phyloP scores from a whole-genome alignment of 2,888 invertebrate species.

The Dorcus parallelipipedus region DNA sequence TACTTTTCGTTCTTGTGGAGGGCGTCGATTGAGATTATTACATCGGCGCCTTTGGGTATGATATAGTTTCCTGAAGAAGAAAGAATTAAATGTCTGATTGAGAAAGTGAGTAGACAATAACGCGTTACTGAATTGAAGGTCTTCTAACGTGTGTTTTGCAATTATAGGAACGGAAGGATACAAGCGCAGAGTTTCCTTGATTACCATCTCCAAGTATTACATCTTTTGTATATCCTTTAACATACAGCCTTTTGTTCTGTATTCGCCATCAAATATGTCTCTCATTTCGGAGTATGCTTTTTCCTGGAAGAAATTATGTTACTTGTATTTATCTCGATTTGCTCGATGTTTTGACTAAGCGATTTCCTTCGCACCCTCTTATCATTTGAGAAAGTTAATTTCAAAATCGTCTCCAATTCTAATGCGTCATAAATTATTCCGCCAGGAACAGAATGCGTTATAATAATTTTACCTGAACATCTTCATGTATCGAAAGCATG shows the following conservation, averaged over 20 bases:
- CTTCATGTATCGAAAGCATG: too few species aligned
- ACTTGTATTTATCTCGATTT: too few species aligned
- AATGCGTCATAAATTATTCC: too few species aligned
- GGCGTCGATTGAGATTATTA: constrained; percentile 47
- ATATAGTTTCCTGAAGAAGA: too few species aligned
- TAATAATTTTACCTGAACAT: too few species aligned
- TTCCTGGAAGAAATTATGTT: constrained; percentile 23
- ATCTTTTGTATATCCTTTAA: constrained; percentile 35
- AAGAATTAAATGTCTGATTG: too few species aligned
- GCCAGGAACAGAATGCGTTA: too few species aligned
- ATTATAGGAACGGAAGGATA: constrained; percentile 38
- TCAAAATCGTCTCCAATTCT: too few species aligned
- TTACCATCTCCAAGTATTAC: constrained; percentile 39
- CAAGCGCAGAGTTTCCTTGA: constrained; percentile 37
- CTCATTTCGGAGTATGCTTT: constrained; percentile 43
- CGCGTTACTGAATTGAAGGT: constrained; percentile 13
- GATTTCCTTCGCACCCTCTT: too few species aligned
- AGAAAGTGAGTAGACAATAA: too few species aligned
- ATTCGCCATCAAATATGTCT: constrained; percentile 34
- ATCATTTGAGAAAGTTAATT: too few species aligned
- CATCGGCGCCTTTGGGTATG: constrained; percentile 30
- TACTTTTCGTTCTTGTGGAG: constrained; percentile 52
- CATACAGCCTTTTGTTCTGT: constrained; percentile 25
- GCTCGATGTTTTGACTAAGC: too few species aligned
- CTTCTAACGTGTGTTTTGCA: constrained; percentile 27